Evolutionary conservation across 1,140 invertebrate genomes (phyloP), one percentile per base, ranked within the genome.

Genomic region (Lanistes nyassanus): DNA sequence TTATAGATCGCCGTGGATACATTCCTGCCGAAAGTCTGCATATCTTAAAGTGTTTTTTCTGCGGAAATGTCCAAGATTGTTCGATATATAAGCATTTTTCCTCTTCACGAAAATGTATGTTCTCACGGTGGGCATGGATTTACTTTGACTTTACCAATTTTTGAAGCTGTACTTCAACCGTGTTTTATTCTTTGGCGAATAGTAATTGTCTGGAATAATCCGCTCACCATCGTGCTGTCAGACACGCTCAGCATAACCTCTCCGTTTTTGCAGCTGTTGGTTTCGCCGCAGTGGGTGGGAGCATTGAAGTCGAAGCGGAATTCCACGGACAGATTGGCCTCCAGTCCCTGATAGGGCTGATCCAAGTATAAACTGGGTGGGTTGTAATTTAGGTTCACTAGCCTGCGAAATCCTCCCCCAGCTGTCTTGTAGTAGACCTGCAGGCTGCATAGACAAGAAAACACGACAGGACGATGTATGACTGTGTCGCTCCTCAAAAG

Each of bases 281-380:
- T 42, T 29, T 47, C 42, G 13, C 60, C 39, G 51, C 72, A 74
- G 36, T 74, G 72, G 16, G 16, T 47, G 6, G 72, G 72, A 7
- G 39, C 7, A 1, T 53, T 34, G 60, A 31, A 65, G 53, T 74
- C 72, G 34, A 74, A 66, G 7, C 62, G 60, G n/a, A 65, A 74
- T 60, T 47, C 58, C 1, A 74, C 58, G 31, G 37, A 64, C 3
- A 51, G 60, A n/a, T 29, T 26, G 16, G 34, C 36, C 16, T n/a
- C 16, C 39, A 39, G 2, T 0, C 31, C 23, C 23, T 56, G 42
- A 3, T 23, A 62, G 36, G 9, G 26, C 36, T 34, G 39, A 13
- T 13, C 34, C 16, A 19, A 2, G 42, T 51, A 51, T 6, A 6
- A n/a, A 6, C 1, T 26, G n/a, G 23, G 23, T 29, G n/a, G 51